These are phyloP conservation scores for Meandrina meandrites DNA, from an alignment of 92 coral and sea anemone species.

Conservation along the genomic window DNA sequence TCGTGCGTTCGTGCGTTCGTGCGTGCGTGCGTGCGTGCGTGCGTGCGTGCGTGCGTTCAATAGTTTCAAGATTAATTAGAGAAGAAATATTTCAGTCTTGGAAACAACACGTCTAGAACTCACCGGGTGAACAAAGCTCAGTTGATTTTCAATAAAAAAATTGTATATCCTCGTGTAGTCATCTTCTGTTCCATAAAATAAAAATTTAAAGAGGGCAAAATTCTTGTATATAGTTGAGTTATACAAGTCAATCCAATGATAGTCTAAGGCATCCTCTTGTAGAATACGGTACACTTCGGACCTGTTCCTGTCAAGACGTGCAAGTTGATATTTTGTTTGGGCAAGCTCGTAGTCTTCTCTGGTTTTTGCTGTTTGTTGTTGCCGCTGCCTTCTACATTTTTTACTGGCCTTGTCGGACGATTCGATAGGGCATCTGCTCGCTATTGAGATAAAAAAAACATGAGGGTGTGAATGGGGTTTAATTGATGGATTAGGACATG, in stretches of 20 bases:
- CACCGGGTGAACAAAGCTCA: not conserved
- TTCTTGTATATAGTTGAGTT: slow-evolving; percentile 34
- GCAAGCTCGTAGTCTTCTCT: slow-evolving; percentile 20
- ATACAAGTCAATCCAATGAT: slow-evolving; percentile 32
- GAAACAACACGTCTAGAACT: not conserved
- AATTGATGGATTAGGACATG: too few relatives aligned
- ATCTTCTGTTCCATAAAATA: not conserved
- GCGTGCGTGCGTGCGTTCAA: too few relatives aligned
- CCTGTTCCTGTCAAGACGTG: not conserved
- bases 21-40: too few relatives aligned
- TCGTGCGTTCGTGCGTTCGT: too few relatives aligned
- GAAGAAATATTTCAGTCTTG: too few relatives aligned
- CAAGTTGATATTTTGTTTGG: not conserved
- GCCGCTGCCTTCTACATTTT: slow-evolving; percentile 4
- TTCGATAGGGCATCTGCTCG: not conserved
- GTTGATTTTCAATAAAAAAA: slow-evolving; percentile 13
- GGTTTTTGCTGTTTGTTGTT: slow-evolving; percentile 3
- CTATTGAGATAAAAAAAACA: not conserved
- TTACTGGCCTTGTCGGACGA: slow-evolving; percentile 23
- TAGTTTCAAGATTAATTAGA: too few relatives aligned
- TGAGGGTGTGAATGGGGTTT: too few relatives aligned
- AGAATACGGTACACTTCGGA: slow-evolving; percentile 13
- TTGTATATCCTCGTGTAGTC: slow-evolving; percentile 30
- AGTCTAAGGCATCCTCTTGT: slow-evolving; percentile 11
- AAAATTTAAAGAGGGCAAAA: not conserved